Conservation (phyloP, 2,113 vertebrate species). For the Varanus komodoensis region DNA sequence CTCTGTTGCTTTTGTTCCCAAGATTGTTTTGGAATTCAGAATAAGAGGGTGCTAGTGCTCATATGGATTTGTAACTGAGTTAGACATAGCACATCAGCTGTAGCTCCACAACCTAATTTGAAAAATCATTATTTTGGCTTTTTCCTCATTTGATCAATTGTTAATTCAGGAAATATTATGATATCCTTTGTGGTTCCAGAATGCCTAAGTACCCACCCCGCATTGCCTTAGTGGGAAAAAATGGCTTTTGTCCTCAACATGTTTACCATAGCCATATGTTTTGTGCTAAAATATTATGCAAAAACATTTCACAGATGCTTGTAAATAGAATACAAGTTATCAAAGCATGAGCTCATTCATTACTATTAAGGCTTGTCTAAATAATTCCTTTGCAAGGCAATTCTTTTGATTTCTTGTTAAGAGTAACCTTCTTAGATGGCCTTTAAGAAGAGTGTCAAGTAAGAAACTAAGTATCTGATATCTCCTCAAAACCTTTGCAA, state of each 20-base stretch:
- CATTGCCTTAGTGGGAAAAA: neutral
- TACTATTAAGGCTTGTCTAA: neutral
- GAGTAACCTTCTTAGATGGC: neutral
- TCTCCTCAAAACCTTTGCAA: too few relatives aligned
- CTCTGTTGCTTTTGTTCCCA: neutral
- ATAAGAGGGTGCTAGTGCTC: neutral
- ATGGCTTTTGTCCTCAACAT: neutral
- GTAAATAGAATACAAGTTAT: neutral
- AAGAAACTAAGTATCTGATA: too few relatives aligned
- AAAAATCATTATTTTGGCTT: neutral
- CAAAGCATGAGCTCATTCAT: neutral
- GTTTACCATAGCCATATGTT: neutral
- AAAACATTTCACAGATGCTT: neutral
- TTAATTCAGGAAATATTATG: neutral
- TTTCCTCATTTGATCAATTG: neutral
- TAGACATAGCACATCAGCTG: neutral
- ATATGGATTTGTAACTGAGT: neutral
- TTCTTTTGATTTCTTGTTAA: neutral
- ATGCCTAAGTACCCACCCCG: neutral
- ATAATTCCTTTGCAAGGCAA: neutral
- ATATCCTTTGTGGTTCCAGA: neutral
- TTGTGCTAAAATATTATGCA: constrained; percentile 4
- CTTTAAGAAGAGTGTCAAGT: neutral
- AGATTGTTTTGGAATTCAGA: neutral
- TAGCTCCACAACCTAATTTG: neutral